Evolutionary conservation across 2,888 invertebrate species (phyloP), one percentile per base, ranked within the genome.

Genomic region (Erpobdella octoculata): DNA sequence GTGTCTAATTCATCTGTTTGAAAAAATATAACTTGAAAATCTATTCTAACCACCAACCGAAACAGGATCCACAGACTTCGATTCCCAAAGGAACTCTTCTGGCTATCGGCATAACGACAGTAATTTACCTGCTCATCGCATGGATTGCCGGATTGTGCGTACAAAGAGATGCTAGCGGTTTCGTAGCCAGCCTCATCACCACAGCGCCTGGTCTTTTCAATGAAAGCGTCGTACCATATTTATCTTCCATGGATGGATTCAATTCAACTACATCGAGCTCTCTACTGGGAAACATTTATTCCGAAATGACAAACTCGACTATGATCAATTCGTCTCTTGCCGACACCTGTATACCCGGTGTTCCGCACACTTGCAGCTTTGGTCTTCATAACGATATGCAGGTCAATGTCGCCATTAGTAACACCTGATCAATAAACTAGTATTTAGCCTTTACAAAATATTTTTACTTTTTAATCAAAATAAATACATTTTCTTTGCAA

Each of bases 51-150:
- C n/a, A n/a, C n/a, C n/a, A n/a, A n/a, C n/a, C n/a, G n/a, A n/a
- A n/a, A 31, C 71, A 91, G 89, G 91, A 95, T 82, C 92, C 95
- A 0, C 91, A 90, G 5, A 88, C 87, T 62, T 89, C 95, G 0
- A 97, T 97, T 77, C 97, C 95, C 0, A 90, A 91, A 80, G 96
- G 96, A 37, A 96, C 96, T 0, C 85, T 97, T 25, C 85, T 93
- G 46, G 89, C 95, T 0, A 87, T 97, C 2, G 80, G 90, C 2
- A 88, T 95, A 70, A 93, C 95, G 0, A 93, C 94, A 87, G 78
- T 89, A 31, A 90, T 92, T 73, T 97, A 97, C 83, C 88, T 89
- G 0, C 78, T 88, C 0, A 92, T 93, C 81, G 91, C 91, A 3
- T 77, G 79, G 76, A 89, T 93, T 78, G 89, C 91, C 6, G 93